Evolutionary conservation across 2,797 vertebrate species (phyloP), one percentile per base, ranked within the genome.

Genomic region (Intellagama lesueurii): DNA sequence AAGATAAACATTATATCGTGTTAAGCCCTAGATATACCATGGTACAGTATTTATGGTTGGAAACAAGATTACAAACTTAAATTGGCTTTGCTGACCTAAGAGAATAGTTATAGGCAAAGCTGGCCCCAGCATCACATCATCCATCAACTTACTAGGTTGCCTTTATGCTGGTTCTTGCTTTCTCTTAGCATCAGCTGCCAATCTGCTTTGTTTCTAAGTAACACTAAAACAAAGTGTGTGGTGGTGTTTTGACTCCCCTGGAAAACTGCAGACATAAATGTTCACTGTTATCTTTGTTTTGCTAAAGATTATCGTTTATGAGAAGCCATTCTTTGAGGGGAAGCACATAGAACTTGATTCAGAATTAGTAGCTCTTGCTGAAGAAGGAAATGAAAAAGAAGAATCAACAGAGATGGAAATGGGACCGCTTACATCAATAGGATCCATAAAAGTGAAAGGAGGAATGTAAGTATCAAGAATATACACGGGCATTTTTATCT

Each of bases 311-410:
- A 70, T 99, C 22, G 49, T 98, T 91, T 99, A 98, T 90, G 98
- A 99, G 95, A 98, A 98, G 94, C 98, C 98, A 73, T 97, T 97
- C 94, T 99, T 99, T 95, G 97, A 98, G 85, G 99, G 99, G 35
- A 96, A 94, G 90, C 95, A 94, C 56, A 22, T 98, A 86, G 98
- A 98, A 95, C 78, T 99, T 49, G 97, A 98, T 86, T 91, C 94
- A 0, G 98, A 98, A 7, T 86, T 98, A 86, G 96, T 95, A 88
- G 95, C 92, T 94, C 91, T 98, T 85, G 77, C 83, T 76, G 94
- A 76, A 14, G 94, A 95, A 77, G 94, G 52, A 89, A 82, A 69
- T 14, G 88, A 86, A 88, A 81, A 89, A 17, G 94, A 96, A 83
- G 95, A 95, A 88, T 87, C 76, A 0, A 66, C 91, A 52, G 93